Base-by-base conservation (phyloP, 2,888 invertebrate genomes). In the Incurvaria masculella region DNA sequence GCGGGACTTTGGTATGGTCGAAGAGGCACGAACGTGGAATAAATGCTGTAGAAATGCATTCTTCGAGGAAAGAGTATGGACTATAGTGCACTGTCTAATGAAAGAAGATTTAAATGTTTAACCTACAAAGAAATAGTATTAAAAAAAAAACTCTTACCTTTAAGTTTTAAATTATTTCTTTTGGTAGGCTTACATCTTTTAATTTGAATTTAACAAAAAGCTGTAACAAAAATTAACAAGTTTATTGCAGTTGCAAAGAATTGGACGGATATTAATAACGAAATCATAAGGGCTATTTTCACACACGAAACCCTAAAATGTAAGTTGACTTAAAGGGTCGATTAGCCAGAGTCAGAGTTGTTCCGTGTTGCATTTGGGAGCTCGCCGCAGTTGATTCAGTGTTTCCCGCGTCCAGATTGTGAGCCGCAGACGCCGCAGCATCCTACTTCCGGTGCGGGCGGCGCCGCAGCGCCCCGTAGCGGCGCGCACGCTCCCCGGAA, bases 331-430 rank as follows among this genome's bases (percentile, higher is more conserved):
- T 56, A 57, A 57, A 57, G 56, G 59, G 62, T 60, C 58, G 64
- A 64, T 61, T 61, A 63, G 65, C 66, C 68, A 66, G 57, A 59
- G 59, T 55, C 53, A 21, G 57, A 61, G 72, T 73, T 68, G 70
- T 70, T 70, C 66, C 68, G 69, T 65, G 71, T 73, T 69, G 71
- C 72, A 70, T 64, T 69, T 63, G 63, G 64, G 62, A 65, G 62
- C 63, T 62, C 64, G 66, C 62, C 66, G 68, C 68, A 72, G 69
- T 74, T 74, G 74, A 76, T 78, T 72, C 75, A 75, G 63, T 73
- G 69, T 71, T 75, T 74, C 72, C 74, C 72, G 72, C 68, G 72
- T 74, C 74, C 75, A 78, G 76, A 76, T 76, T 76, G 76, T 69
- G 71, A 65, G 65, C 72, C 68, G 65, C 70, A 66, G 14, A 69